phyloP scores from a whole-genome alignment of 2,888 invertebrate species.

The Coelinius sp. region DNA sequence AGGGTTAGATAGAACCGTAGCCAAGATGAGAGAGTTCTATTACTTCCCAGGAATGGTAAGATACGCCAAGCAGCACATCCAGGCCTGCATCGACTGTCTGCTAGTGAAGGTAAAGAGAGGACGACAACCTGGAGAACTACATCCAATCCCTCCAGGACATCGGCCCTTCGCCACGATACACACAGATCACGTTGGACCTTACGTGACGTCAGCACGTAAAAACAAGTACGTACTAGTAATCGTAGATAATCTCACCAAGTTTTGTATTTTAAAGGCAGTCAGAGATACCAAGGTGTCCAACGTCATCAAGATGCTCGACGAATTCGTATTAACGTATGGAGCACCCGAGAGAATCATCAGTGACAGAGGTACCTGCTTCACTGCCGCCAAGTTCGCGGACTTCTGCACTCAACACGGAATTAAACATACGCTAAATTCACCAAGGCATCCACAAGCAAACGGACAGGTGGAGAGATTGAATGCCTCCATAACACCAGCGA shows the following conservation, averaged over 20 bases:
- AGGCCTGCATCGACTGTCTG: neutral
- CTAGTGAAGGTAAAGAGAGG: neutral
- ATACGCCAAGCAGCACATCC: neutral
- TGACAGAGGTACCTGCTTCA: slow-evolving; percentile 66
- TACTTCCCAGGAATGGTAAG: neutral
- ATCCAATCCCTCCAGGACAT: neutral
- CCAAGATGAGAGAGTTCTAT: neutral
- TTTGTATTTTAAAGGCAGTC: slow-evolving; percentile 57
- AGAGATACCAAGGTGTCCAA: slow-evolving; percentile 54
- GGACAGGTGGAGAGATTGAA: neutral
- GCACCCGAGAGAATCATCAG: slow-evolving; percentile 58
- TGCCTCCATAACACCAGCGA: neutral
- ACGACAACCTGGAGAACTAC: neutral
- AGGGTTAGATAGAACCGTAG: neutral
- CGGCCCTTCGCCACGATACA: slow-evolving; percentile 67
- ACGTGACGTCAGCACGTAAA: slow-evolving; percentile 56
- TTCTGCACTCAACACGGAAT: slow-evolving; percentile 58
- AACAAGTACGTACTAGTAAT: slow-evolving; percentile 61
- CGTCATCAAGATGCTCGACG: slow-evolving; percentile 53
- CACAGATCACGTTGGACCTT: slow-evolving; percentile 69
- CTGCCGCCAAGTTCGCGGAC: slow-evolving; percentile 56
- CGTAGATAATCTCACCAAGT: slow-evolving; percentile 66
- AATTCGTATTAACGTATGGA: slow-evolving; percentile 57
- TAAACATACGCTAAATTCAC: slow-evolving; percentile 55
- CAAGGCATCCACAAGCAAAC: slow-evolving; percentile 9